phyloP scores from a whole-genome alignment of 2,797 vertebrate species.

The Gallinago solitaria region DNA sequence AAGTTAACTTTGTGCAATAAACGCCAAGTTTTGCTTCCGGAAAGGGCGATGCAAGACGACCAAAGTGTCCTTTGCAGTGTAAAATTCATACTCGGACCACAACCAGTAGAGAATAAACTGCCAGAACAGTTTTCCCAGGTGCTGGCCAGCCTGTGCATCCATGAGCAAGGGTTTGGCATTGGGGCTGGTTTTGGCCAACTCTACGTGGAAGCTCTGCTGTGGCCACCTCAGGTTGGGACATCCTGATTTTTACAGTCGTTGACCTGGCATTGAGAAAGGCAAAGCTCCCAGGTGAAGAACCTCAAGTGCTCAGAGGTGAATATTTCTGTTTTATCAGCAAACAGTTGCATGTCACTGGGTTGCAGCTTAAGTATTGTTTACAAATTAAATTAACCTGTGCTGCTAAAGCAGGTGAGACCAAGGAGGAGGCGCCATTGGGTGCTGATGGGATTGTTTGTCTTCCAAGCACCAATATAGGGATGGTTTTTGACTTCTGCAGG shows the following conservation, averaged over 20 bases:
- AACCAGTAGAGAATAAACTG: background rate
- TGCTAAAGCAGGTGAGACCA: background rate
- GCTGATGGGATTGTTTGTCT: background rate
- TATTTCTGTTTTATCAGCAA: background rate
- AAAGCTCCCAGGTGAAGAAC: background rate
- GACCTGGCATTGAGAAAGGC: background rate
- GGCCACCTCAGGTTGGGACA: fast-evolving
- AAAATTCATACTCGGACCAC: background rate
- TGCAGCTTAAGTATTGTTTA: background rate
- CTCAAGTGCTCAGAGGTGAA: background rate
- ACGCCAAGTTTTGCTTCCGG: background rate
- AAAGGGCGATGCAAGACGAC: background rate
- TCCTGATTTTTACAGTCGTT: background rate
- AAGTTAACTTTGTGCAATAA: background rate
- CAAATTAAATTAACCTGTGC: background rate
- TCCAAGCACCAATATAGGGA: background rate
- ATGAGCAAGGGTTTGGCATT: fast-evolving
- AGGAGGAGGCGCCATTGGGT: background rate
- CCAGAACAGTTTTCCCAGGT: background rate
- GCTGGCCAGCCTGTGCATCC: background rate
- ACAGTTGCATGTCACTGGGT: background rate
- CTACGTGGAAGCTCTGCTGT: fast-evolving
- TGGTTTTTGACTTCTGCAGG: background rate
- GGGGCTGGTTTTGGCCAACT: background rate
- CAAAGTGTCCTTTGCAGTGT: background rate